Percentiles rank a stretch among this genome's conserved stretches.
Conservation (phyloP, 2,797 vertebrate species). For the Salmo trutta region DNA sequence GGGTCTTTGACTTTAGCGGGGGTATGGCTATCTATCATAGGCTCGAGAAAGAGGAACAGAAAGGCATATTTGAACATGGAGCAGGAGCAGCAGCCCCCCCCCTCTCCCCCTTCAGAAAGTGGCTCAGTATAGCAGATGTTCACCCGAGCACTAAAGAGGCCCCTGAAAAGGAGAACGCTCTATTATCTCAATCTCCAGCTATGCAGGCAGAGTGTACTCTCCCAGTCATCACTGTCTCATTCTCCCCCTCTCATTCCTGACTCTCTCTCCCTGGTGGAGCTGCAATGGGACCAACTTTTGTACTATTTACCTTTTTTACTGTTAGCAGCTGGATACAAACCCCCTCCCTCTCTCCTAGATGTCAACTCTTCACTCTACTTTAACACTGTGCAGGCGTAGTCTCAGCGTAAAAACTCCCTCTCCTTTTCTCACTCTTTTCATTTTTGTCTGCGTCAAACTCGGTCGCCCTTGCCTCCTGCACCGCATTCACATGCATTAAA, state of each 20-base stretch:
- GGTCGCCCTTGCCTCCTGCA: background rate
- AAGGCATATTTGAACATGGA: constrained; percentile 16
- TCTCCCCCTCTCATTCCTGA: constrained; percentile 8
- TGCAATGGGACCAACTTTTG: background rate
- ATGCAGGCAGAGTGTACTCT: constrained; percentile 53
- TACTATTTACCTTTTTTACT: background rate
- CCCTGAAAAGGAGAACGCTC: constrained; percentile 67
- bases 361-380: background rate
- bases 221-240: constrained; percentile 25
- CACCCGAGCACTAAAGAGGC: constrained; percentile 64
- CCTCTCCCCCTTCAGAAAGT: constrained; percentile 41
- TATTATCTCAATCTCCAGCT: constrained; percentile 75
- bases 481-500: background rate
- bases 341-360: background rate
- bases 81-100: constrained; percentile 4
- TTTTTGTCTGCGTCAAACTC: constrained; percentile 4
- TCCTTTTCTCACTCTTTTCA: constrained; percentile 9
- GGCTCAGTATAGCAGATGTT: constrained; percentile 72
- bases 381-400: background rate
- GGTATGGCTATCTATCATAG: constrained; percentile 10
- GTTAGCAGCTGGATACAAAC: background rate
- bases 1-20: constrained; percentile 14
- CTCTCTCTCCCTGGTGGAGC: constrained; percentile 8
- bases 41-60: background rate
- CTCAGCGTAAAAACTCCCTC: background rate